These are phyloP conservation scores for Microtus ochrogaster DNA, from an alignment of 2,113 vertebrate genomes.

Conservation along the genomic window DNA sequence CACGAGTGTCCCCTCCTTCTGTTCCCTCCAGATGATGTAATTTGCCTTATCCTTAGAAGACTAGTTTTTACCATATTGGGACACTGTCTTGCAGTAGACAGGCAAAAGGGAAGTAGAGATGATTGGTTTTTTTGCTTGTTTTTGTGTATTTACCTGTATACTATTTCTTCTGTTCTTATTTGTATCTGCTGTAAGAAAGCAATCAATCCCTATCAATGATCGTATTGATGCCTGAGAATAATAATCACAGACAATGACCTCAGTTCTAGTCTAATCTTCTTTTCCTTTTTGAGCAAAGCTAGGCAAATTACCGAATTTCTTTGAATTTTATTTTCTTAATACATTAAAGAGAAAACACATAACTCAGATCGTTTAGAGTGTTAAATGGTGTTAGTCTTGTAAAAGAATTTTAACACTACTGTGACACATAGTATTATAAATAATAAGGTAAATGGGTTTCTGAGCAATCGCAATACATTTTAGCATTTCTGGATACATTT, in stretches of 20 bases:
- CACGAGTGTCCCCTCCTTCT: not conserved
- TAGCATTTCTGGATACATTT: not conserved
- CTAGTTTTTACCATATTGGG: not conserved
- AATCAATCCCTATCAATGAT: not conserved
- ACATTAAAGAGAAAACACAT: not conserved
- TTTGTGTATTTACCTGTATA: not conserved
- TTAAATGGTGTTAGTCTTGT: not conserved
- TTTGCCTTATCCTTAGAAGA: not conserved
- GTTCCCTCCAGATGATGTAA: not conserved
- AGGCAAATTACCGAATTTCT: not conserved
- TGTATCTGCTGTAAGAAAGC: not conserved
- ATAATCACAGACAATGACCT: not conserved
- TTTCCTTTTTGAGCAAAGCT: not conserved
- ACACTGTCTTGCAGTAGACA: not conserved
- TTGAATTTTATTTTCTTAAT: not conserved
- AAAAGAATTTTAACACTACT: not conserved
- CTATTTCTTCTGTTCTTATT: not conserved
- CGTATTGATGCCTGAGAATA: not conserved
- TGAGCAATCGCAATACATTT: not conserved
- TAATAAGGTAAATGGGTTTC: not conserved
- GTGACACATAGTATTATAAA: not conserved
- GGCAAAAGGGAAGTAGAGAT: not conserved
- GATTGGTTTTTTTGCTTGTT: not conserved
- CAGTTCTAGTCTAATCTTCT: not conserved
- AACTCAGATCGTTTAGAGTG: not conserved